Evolutionary conservation across 1,140 invertebrate species (phyloP).

Genomic region (Drosophila pallidifrons): DNA sequence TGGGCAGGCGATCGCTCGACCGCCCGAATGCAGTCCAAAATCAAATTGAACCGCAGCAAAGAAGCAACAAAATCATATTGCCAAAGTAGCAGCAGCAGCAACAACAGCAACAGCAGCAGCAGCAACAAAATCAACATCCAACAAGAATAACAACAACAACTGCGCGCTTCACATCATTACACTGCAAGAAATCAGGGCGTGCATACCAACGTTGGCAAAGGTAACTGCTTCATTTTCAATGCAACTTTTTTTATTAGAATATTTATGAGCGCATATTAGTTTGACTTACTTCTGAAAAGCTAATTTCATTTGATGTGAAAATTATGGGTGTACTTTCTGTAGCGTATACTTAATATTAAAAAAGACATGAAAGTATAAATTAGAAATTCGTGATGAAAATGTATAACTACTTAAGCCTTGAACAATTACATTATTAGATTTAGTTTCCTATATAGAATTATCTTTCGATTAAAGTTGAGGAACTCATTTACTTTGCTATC

Average conservation of each 20-base stretch:
- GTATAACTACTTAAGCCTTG: too few relatives aligned
- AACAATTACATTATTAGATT: too few relatives aligned
- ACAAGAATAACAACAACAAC: conserved; percentile 41
- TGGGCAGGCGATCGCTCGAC: conserved; percentile 50
- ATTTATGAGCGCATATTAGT: background rate
- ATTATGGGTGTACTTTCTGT: too few relatives aligned
- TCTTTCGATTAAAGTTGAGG: too few relatives aligned
- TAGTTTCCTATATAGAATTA: too few relatives aligned
- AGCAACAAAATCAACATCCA: conserved; percentile 39
- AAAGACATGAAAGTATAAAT: too few relatives aligned
- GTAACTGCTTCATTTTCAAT: background rate
- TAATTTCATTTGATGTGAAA: too few relatives aligned
- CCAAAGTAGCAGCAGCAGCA: conserved; percentile 73
- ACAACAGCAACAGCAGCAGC: conserved; percentile 22
- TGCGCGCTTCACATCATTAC: conserved; percentile 67
- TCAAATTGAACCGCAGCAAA: conserved; percentile 65
- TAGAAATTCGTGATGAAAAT: too few relatives aligned
- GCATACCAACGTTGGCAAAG: background rate
- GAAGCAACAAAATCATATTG: conserved; percentile 77
- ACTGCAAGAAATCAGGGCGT: conserved; percentile 43
- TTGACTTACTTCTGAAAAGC: too few relatives aligned
- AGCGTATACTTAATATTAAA: too few relatives aligned
- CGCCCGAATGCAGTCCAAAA: conserved; percentile 67
- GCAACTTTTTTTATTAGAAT: background rate
- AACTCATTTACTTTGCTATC: too few relatives aligned